Conservation (phyloP, 2,113 vertebrate species). For the Paradoxurus hermaphroditus region DNA sequence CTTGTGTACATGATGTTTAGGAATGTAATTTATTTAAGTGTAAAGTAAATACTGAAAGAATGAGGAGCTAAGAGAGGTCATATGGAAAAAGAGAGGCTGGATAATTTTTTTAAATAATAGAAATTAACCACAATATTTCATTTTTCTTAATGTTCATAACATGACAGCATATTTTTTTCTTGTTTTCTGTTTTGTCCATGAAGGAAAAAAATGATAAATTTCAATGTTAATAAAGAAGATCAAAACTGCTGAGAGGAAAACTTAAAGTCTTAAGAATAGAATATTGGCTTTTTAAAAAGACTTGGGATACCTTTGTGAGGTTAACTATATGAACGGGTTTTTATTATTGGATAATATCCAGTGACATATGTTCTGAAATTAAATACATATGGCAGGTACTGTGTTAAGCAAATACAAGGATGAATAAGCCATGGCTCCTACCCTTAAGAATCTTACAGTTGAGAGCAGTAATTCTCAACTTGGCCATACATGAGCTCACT, state of each 20-base stretch:
- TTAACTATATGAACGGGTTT: neutral
- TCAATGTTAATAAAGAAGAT: neutral
- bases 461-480: neutral
- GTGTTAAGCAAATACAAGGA: neutral
- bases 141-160: neutral
- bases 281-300: neutral
- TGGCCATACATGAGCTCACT: neutral
- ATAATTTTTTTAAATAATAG: neutral
- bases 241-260: neutral
- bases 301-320: neutral
- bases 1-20: neutral
- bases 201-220: neutral
- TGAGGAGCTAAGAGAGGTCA: neutral
- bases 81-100: neutral
- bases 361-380: neutral
- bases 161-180: neutral
- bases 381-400: neutral
- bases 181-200: neutral
- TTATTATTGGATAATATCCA: neutral
- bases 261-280: neutral
- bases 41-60: neutral
- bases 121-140: neutral
- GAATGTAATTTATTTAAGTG: slow-evolving; percentile 36
- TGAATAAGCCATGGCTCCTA: neutral
- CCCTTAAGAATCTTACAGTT: neutral